Conservation (phyloP, 2,888 invertebrate genomes). For the Hydrotaea diabolus region DNA sequence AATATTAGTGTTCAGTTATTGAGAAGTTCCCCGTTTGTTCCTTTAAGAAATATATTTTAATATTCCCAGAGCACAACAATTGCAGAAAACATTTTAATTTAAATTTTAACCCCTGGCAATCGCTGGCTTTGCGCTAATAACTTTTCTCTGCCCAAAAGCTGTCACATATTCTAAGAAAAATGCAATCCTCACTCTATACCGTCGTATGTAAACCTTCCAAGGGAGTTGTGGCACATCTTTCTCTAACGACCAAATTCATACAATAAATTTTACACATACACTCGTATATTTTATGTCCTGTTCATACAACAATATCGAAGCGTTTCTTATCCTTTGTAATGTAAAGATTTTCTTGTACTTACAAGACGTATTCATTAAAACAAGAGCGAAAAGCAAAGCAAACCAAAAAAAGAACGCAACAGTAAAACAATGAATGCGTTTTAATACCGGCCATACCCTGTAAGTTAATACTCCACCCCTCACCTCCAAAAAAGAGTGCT, state of each 20-base stretch:
- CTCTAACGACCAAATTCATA: neutral
- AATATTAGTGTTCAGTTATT: too few relatives aligned
- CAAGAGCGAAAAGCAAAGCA: neutral
- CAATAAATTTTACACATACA: neutral
- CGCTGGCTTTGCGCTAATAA: too few relatives aligned
- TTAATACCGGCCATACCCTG: neutral
- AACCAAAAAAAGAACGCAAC: neutral
- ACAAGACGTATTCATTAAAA: conserved; percentile 5
- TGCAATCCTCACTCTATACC: neutral
- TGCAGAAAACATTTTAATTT: too few relatives aligned
- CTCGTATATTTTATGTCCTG: neutral
- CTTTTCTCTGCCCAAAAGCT: too few relatives aligned
- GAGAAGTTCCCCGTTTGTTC: too few relatives aligned
- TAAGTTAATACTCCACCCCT: neutral
- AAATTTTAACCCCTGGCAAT: too few relatives aligned
- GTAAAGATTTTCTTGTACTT: neutral
- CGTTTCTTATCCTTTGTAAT: neutral
- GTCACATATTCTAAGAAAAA: too few relatives aligned
- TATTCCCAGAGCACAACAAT: too few relatives aligned
- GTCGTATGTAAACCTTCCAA: neutral
- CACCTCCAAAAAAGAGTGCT: neutral
- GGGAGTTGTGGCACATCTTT: neutral
- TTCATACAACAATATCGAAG: neutral
- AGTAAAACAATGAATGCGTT: neutral
- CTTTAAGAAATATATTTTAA: too few relatives aligned